A percentile compares a stretch with the other conserved stretches of the same genome.
Evolutionary conservation across 2,888 invertebrate species (phyloP).

Genomic region (Odontocolon sp.): DNA sequence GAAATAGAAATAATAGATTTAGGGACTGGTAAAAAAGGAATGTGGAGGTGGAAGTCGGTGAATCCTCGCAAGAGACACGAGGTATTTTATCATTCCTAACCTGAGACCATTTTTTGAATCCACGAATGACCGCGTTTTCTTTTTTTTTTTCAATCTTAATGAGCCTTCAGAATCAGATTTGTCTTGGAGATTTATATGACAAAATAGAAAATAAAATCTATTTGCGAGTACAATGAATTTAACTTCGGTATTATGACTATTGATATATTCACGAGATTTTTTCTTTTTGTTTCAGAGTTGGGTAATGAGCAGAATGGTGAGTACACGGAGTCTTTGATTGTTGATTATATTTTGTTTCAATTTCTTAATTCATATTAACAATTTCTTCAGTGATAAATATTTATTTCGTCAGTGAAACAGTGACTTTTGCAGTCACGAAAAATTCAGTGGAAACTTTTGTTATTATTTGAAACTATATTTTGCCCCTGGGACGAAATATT

Average conservation of each 20-base stretch:
- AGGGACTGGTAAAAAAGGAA: slow-evolving; percentile 44
- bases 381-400: slow-evolving; percentile 1
- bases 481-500: slow-evolving; percentile 15
- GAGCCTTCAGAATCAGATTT: slow-evolving; percentile 43
- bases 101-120: slow-evolving; percentile 70
- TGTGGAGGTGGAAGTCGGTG: slow-evolving; percentile 65
- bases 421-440: slow-evolving; percentile 49
- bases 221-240: slow-evolving; percentile 22
- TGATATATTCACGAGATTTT: slow-evolving; percentile 5
- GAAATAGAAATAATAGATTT: slow-evolving; percentile 28
- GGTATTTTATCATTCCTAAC: no score
- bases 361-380: neutral
- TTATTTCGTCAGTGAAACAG: slow-evolving; percentile 18
- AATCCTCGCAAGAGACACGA: no score
- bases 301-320: slow-evolving; percentile 34
- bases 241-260: slow-evolving; percentile 1
- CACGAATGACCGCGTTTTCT: slow-evolving; percentile 41
- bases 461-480: slow-evolving; percentile 57
- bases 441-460: slow-evolving; percentile 48
- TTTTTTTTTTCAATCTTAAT: slow-evolving; percentile 33
- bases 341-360: neutral
- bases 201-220: neutral
- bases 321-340: slow-evolving; percentile 37
- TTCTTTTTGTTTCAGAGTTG: slow-evolving; percentile 49
- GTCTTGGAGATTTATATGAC: slow-evolving; percentile 21